Conservation (phyloP, 2,797 vertebrate genomes). For the Falco columbarius region DNA sequence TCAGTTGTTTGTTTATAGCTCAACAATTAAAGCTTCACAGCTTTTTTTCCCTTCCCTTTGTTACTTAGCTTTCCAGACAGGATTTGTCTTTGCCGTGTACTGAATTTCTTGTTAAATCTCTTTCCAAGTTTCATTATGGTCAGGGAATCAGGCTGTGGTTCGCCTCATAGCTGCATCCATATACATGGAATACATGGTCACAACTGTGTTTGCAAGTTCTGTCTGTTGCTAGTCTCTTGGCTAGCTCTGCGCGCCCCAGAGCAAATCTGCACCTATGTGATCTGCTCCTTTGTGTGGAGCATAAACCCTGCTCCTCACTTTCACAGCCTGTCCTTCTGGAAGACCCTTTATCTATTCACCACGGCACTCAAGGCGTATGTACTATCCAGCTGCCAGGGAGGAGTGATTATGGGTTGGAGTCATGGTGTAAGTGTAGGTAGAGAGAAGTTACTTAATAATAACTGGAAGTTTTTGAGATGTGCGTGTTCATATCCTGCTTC, state of each 20-base stretch:
- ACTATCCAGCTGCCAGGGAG: not conserved
- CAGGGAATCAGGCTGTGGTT: not conserved
- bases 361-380: not conserved
- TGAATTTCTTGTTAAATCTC: not conserved
- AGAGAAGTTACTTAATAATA: not conserved
- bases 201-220: not conserved
- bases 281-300: not conserved
- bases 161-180: not conserved
- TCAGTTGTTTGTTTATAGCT: not conserved
- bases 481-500: constrained; percentile 7
- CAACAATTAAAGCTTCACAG: not conserved
- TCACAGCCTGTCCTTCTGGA: not conserved
- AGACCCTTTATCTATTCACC: not conserved
- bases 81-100: not conserved
- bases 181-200: not conserved
- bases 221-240: not conserved
- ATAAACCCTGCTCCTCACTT: not conserved
- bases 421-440: not conserved
- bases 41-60: fast-evolving
- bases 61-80: not conserved
- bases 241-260: not conserved
- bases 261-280: not conserved
- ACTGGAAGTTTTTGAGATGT: not conserved
- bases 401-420: not conserved
- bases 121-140: not conserved